Percentiles rank a stretch among this genome's conserved stretches.
phyloP scores from a whole-genome alignment of 2,113 vertebrate genomes.

The Ginglymostoma cirratum region DNA sequence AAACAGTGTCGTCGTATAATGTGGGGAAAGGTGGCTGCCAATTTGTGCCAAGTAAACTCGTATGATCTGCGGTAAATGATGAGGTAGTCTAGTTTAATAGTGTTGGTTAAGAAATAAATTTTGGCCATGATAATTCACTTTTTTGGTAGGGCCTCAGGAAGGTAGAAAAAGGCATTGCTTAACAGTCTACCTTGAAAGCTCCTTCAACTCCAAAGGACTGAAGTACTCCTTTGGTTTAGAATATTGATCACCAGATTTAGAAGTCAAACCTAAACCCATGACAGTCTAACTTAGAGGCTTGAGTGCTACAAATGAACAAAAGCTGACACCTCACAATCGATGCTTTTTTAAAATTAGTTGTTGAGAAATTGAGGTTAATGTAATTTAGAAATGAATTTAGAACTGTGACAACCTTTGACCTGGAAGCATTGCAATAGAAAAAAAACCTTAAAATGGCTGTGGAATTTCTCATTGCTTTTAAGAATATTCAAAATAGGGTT shows the following conservation, averaged over 20 bases:
- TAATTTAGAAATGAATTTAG: neutral
- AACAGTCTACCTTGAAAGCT: neutral
- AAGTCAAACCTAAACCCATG: neutral
- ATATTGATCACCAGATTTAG: neutral
- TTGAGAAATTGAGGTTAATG: neutral
- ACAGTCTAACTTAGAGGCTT: neutral
- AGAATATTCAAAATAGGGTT: neutral
- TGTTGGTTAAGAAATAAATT: neutral
- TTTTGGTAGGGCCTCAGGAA: neutral
- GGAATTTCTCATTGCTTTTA: neutral
- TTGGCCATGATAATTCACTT: neutral
- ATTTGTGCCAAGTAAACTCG: neutral
- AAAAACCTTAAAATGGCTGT: neutral
- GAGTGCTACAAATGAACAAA: neutral
- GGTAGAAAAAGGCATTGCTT: neutral
- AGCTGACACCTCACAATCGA: neutral
- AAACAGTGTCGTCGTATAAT: neutral
- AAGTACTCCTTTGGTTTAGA: neutral
- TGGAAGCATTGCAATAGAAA: neutral
- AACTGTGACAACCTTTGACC: neutral
- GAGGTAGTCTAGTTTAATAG: neutral
- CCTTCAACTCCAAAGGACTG: neutral
- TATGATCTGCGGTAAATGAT: neutral
- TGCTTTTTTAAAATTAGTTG: neutral
- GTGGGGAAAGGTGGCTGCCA: neutral